Percentiles rank a stretch among this genome's conserved stretches.
Conservation (phyloP, 30 jellyfish, hydroid and myxozoan species). For the Turritopsis rubra region DNA sequence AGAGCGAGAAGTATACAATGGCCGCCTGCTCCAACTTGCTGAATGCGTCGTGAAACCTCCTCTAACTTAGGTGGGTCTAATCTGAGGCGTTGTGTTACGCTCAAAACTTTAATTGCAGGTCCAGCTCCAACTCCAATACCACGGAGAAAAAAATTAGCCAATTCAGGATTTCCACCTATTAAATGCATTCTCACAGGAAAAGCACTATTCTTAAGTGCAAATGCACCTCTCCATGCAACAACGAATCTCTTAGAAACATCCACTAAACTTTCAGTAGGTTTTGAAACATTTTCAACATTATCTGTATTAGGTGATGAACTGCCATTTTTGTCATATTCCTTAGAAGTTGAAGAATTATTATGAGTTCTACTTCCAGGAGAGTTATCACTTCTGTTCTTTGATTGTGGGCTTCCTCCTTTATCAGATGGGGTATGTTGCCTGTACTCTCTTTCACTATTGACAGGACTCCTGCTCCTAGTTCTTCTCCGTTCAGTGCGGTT, state of each 20-base stretch:
- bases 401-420: constrained; percentile 44
- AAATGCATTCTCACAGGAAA: constrained; percentile 95
- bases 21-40: constrained; percentile 95
- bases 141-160: constrained; percentile 78
- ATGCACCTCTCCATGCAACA: constrained; percentile 99
- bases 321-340: constrained; percentile 24
- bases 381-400: constrained; percentile 32
- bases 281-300: background rate
- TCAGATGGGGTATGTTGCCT: constrained; percentile 47
- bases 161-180: constrained; percentile 96
- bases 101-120: constrained; percentile 58
- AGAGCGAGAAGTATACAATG: constrained; percentile 90
- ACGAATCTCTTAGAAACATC: constrained; percentile 94
- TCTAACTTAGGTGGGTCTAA: constrained; percentile 95
- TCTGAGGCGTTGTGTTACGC: constrained; percentile 89
- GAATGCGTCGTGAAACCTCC: constrained; percentile 91
- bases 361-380: constrained; percentile 42
- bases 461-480: constrained; percentile 85
- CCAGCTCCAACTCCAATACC: constrained; percentile 89
- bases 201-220: constrained; percentile 88
- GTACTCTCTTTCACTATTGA: constrained; percentile 61
- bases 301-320: background rate
- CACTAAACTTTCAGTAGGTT: constrained; percentile 52
- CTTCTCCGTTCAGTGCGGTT: constrained; percentile 58
- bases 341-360: constrained; percentile 39